Base-by-base conservation (phyloP, 2,113 vertebrate species). In the Cyanoliseus patagonus region DNA sequence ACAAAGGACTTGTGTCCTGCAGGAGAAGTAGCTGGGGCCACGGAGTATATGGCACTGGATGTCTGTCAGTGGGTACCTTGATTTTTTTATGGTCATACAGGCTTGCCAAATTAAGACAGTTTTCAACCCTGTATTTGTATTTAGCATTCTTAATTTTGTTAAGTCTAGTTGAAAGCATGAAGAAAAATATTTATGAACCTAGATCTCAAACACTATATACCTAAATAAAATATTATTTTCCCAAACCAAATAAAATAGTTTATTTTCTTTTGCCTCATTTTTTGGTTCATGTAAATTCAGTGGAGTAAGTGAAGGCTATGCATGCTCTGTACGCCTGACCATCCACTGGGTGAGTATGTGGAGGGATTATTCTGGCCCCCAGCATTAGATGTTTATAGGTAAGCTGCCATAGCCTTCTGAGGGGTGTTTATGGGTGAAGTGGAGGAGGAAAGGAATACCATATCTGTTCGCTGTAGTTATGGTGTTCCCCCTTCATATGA, bases 281-380 rank as follows among this genome's bases (percentile, higher is more conserved):
- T 87, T 61, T 76, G 5, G 25, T 62, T 28, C 12, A 1, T 52
- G 7, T 42, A 59, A 73, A 79, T 83, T 17, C 55, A 2, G 0
- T 51, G 42, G 35, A 67, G 14, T 62, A 18, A 86, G n/a, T 24
- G 37, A n/a, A 66, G 33, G 30, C 23, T 67, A 0, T 2, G 2
- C 15, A 8, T 72, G 18, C 18, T 66, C 22, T 55, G 20, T 70
- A 24, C 8, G 22, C 37, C 70, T 93, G 42, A 39, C 64, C 3
- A 5, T 63, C 27, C 33, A 35, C n/a, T 1, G 6, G 57, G 6
- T 70, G 13, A 1, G 0, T 74, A 33, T 19, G 11, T 52, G 30
- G 46, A 74, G 33, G 24, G 64, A 44, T 75, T 93, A 47, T 68
- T 77, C 8, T 68, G n/a, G 57, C 57, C 20, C 57, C 13, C 33